Conservation (phyloP, 2,888 invertebrate species). For the Gandaritis pyraliata region DNA sequence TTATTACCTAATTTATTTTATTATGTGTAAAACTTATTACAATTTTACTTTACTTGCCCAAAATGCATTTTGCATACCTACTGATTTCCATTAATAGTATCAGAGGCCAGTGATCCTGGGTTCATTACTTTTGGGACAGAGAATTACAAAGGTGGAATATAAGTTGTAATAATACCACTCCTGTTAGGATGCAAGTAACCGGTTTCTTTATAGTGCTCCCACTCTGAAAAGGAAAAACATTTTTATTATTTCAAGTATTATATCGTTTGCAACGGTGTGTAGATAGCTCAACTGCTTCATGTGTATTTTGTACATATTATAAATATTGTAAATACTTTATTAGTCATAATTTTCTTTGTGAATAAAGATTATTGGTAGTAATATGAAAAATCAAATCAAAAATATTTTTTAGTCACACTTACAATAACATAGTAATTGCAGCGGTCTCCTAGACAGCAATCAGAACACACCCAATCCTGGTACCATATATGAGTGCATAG, state of each 20-base stretch:
- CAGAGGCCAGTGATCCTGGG: too few species aligned
- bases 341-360: too few species aligned
- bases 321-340: too few species aligned
- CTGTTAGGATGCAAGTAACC: conserved; percentile 43
- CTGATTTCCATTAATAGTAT: too few species aligned
- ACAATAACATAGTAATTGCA: conserved; percentile 98
- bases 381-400: too few species aligned
- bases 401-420: conserved; percentile 77
- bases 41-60: background rate
- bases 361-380: too few species aligned
- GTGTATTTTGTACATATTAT: too few species aligned
- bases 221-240: conserved; percentile 63
- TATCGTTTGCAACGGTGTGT: too few species aligned
- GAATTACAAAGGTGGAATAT: conserved; percentile 16
- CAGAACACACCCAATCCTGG: conserved; percentile 97
- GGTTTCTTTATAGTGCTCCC: conserved; percentile 53
- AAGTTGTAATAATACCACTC: conserved; percentile 42
- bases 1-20: too few species aligned
- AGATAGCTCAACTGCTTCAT: too few species aligned
- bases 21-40: too few species aligned
- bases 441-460: conserved; percentile 97
- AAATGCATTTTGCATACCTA: background rate
- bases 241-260: too few species aligned
- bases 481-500: conserved; percentile 97
- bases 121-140: background rate